Evolutionary conservation across 2,113 vertebrate species (phyloP).

Genomic region (Loxodonta africana): DNA sequence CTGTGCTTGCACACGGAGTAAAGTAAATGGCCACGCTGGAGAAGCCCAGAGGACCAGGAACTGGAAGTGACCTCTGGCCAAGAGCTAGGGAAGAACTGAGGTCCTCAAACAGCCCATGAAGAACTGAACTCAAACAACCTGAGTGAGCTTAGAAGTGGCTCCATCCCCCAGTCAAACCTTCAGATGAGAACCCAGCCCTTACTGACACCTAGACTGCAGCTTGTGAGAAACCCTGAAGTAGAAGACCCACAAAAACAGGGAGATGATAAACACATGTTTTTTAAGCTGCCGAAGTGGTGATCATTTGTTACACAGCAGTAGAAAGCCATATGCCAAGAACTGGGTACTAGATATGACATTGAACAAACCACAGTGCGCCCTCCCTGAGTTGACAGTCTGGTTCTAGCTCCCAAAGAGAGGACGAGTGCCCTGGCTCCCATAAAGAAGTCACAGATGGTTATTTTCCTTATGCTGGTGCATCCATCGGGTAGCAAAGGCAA

Average conservation of each 20-base stretch:
- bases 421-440: not conserved
- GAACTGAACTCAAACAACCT: not conserved
- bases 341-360: fast-evolving
- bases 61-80: not conserved
- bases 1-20: no score
- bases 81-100: not conserved
- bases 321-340: not conserved
- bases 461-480: not conserved
- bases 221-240: not conserved
- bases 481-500: not conserved
- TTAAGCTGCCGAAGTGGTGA: not conserved
- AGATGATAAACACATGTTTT: not conserved
- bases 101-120: not conserved
- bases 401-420: not conserved
- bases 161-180: not conserved
- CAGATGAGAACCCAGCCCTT: not conserved
- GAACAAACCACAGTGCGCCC: not conserved
- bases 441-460: not conserved
- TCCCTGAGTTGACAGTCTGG: not conserved
- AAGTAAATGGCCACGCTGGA: not conserved
- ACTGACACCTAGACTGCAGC: not conserved
- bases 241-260: not conserved
- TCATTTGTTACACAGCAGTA: not conserved
- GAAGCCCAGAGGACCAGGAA: not conserved
- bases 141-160: not conserved